Evolutionary conservation across 2,797 vertebrate species (phyloP).

Genomic region (Sebastes variabilis): DNA sequence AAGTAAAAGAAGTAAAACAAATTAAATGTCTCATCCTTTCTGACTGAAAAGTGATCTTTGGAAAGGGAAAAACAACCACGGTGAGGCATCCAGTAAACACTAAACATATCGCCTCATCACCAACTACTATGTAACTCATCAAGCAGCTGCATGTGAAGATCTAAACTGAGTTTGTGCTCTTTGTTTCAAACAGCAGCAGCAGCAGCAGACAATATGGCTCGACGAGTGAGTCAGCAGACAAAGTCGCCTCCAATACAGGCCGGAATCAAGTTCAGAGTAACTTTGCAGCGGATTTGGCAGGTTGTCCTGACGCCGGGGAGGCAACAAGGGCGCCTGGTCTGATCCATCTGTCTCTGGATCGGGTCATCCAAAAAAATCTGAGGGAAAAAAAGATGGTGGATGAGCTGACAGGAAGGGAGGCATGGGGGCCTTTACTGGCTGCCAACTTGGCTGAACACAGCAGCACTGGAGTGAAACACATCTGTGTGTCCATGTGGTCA

Average conservation of each 20-base stretch:
- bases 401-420: constrained; percentile 43
- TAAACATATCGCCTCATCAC: neutral
- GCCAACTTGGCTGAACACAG: constrained; percentile 56
- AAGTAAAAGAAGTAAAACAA: no score
- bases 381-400: constrained; percentile 53
- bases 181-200: neutral
- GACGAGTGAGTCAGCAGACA: constrained; percentile 25
- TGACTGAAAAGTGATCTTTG: neutral
- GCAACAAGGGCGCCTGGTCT: constrained; percentile 21
- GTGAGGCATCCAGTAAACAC: neutral
- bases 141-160: neutral
- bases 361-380: constrained; percentile 49
- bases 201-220: neutral
- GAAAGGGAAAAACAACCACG: neutral
- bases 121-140: neutral
- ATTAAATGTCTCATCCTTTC: neutral
- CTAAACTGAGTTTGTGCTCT: neutral
- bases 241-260: neutral
- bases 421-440: neutral
- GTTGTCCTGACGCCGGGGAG: constrained; percentile 23
- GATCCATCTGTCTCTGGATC: constrained; percentile 61
- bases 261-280: constrained; percentile 24
- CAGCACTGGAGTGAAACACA: constrained; percentile 50
- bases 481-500: constrained; percentile 58
- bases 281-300: constrained; percentile 38